Evolutionary conservation across 1,140 invertebrate genomes (phyloP).

Genomic region (Cherax quadricarinatus): DNA sequence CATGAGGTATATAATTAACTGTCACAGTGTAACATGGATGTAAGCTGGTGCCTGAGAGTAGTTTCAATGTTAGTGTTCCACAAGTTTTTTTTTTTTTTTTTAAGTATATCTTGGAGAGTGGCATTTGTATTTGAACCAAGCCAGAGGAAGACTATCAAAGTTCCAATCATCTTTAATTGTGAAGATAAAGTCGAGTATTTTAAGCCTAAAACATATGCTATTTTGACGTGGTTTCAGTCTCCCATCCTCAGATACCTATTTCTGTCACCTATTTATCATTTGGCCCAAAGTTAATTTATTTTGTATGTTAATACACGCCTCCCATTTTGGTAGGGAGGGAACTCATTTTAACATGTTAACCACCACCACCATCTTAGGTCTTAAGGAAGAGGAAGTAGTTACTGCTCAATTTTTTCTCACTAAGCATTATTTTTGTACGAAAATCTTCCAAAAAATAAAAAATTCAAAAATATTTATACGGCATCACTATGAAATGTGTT

Average conservation of each 20-base stretch:
- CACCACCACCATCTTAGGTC: conserved; percentile 9
- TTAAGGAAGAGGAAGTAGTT: background rate
- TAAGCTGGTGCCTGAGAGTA: too few relatives aligned
- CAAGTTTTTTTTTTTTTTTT: too few relatives aligned
- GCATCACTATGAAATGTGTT: background rate
- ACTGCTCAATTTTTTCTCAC: conserved; percentile 21
- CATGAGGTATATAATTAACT: too few relatives aligned
- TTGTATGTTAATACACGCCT: background rate
- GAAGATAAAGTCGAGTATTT: too few relatives aligned
- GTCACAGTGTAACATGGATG: too few relatives aligned
- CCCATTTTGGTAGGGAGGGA: background rate
- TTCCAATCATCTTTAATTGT: too few relatives aligned
- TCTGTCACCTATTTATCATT: background rate
- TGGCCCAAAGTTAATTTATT: background rate
- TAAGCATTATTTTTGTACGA: background rate
- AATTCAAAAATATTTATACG: conserved; percentile 1
- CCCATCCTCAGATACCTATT: background rate
- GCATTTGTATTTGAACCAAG: too few relatives aligned
- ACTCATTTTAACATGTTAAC: conserved; percentile 4
- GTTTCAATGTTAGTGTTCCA: too few relatives aligned
- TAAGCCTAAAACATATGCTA: too few relatives aligned
- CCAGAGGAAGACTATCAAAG: too few relatives aligned
- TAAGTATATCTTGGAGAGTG: too few relatives aligned
- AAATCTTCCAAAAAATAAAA: background rate
- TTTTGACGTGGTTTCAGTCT: too few relatives aligned